Evolutionary conservation across 2,888 invertebrate genomes (phyloP).

Genomic region (Hecatera dysodea): DNA sequence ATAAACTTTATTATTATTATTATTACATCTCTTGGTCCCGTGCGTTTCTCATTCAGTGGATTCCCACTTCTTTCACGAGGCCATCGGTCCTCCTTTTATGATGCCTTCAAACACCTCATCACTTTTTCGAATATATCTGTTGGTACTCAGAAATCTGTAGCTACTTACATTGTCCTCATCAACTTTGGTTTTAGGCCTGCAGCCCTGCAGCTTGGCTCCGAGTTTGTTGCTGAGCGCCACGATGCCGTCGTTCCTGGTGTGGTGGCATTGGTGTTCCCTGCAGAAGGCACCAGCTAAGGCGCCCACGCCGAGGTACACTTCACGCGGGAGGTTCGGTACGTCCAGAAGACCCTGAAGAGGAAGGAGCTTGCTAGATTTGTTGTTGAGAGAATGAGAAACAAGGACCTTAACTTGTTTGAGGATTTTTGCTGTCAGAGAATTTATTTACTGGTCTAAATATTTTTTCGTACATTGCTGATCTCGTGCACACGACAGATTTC

Average conservation of each 20-base stretch:
- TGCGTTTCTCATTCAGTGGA: too few species aligned
- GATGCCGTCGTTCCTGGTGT: constrained; percentile 88
- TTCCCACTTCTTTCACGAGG: too few species aligned
- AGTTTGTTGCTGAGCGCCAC: constrained; percentile 92
- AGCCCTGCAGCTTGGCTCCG: constrained; percentile 92
- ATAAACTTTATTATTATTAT: too few species aligned
- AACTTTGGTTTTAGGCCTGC: constrained; percentile 91
- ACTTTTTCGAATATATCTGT: background rate
- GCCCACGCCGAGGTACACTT: constrained; percentile 94
- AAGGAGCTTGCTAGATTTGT: background rate
- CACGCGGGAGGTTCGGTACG: constrained; percentile 91
- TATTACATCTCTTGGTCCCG: too few species aligned
- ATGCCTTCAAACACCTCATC: background rate
- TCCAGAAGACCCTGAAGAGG: constrained; percentile 90
- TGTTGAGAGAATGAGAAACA: background rate
- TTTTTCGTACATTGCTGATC: too few species aligned
- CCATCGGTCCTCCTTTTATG: too few species aligned
- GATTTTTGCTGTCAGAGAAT: background rate
- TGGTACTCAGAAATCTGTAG: background rate
- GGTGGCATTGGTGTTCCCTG: constrained; percentile 92
- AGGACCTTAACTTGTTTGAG: background rate
- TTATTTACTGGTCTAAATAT: too few species aligned
- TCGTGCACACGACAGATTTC: too few species aligned
- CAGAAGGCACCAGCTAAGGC: constrained; percentile 94
- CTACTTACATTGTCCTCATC: constrained; percentile 92